phyloP scores from a whole-genome alignment of 2,888 invertebrate species.

The Chymomyza amoena region DNA sequence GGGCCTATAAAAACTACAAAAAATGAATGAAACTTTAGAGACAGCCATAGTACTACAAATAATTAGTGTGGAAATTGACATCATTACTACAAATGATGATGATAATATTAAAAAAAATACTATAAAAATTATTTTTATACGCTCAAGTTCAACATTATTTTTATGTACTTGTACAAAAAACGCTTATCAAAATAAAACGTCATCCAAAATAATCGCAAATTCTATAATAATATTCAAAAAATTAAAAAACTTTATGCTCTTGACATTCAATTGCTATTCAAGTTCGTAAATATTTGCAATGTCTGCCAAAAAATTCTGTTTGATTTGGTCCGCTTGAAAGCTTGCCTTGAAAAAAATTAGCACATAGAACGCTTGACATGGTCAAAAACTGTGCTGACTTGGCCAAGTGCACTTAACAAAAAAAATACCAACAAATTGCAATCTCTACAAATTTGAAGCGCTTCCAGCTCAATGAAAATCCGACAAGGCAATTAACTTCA shows the following conservation, averaged over 20 bases:
- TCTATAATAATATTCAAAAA: too few species aligned
- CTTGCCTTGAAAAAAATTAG: background rate
- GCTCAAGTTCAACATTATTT: too few species aligned
- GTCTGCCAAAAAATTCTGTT: background rate
- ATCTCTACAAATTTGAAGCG: slow-evolving; percentile 8
- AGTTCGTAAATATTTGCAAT: background rate
- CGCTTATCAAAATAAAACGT: too few species aligned
- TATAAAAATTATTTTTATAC: background rate
- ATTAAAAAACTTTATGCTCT: background rate
- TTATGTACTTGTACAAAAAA: too few species aligned
- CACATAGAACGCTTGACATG: background rate
- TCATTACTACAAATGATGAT: background rate
- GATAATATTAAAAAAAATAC: background rate
- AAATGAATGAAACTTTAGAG: background rate
- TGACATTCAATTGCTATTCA: background rate
- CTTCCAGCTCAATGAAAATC: slow-evolving; percentile 20
- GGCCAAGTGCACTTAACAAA: background rate
- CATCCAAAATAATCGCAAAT: too few species aligned
- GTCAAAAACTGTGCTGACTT: background rate
- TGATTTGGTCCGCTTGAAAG: background rate
- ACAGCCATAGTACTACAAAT: background rate
- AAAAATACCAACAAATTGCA: background rate
- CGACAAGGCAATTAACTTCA: slow-evolving; percentile 24
- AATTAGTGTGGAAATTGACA: background rate
- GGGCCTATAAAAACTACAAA: background rate